A percentile compares a stretch with the other conserved stretches of the same genome.
These are phyloP conservation scores for Pao palembangensis DNA, from an alignment of 2,113 vertebrate genomes.

Conservation along the genomic window DNA sequence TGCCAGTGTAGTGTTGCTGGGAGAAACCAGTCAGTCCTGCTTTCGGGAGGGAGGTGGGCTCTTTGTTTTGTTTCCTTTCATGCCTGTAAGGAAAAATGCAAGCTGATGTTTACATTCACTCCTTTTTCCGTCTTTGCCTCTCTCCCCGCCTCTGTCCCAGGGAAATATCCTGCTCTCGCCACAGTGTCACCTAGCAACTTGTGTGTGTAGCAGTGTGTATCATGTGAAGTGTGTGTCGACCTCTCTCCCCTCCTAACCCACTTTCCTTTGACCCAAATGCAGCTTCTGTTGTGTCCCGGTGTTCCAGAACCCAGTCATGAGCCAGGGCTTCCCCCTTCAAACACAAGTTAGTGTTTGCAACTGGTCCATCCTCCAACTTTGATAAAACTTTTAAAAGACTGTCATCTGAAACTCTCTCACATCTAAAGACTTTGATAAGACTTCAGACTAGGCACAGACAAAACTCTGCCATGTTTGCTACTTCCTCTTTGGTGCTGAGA, in stretches of 20 bases:
- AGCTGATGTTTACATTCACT: slow-evolving; percentile 8
- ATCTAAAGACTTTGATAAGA: too few relatives aligned
- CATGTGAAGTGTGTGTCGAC: slow-evolving; percentile 2
- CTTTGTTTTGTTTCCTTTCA: slow-evolving; percentile 27
- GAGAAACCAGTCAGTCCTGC: slow-evolving; percentile 54
- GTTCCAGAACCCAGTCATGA: slow-evolving; percentile 39
- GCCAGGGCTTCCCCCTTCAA: slow-evolving; percentile 26
- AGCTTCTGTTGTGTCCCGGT: slow-evolving; percentile 15
- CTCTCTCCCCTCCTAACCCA: not conserved
- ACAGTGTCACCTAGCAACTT: slow-evolving; percentile 54
- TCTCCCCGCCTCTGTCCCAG: not conserved
- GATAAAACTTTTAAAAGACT: too few relatives aligned
- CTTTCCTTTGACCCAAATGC: slow-evolving; percentile 20
- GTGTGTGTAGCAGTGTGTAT: slow-evolving; percentile 16
- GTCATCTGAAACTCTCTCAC: too few relatives aligned
- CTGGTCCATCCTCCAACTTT: too few relatives aligned
- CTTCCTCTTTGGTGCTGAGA: too few relatives aligned
- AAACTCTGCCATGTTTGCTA: too few relatives aligned
- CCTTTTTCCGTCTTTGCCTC: not conserved
- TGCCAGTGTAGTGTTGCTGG: not conserved
- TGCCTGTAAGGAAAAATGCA: slow-evolving; percentile 3
- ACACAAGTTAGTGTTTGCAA: slow-evolving; percentile 24
- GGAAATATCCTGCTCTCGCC: slow-evolving; percentile 24
- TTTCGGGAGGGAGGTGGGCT: slow-evolving; percentile 19
- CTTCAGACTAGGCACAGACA: too few relatives aligned